phyloP scores from a whole-genome alignment of 2,888 invertebrate genomes.

The Oxycera nigricornis region DNA sequence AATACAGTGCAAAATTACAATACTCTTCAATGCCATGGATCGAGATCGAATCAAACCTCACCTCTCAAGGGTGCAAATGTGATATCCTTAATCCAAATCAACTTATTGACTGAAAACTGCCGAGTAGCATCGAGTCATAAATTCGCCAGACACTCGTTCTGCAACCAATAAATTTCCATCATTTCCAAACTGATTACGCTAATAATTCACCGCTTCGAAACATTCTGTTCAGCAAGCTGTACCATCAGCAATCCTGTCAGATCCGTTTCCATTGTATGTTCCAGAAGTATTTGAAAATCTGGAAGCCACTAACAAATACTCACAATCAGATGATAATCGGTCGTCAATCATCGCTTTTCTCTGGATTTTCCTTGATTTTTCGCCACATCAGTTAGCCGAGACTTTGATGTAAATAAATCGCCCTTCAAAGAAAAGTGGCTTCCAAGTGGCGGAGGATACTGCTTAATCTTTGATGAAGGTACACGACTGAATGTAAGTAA shows the following conservation, averaged over 20 bases:
- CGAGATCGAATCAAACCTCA: too few relatives aligned
- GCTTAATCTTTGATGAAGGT: not conserved
- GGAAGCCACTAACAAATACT: conserved; percentile 7
- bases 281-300: not conserved
- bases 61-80: too few relatives aligned
- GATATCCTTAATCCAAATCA: too few relatives aligned
- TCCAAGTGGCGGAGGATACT: not conserved
- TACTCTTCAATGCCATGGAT: too few relatives aligned
- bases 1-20: too few relatives aligned
- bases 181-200: not conserved
- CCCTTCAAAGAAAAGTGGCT: not conserved
- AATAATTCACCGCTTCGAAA: not conserved
- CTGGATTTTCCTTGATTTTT: conserved; percentile 13
- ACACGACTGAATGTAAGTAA: too few relatives aligned
- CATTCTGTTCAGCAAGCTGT: not conserved
- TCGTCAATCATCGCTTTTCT: conserved; percentile 17
- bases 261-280: not conserved
- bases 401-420: conserved; percentile 32
- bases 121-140: not conserved
- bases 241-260: not conserved
- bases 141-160: not conserved
- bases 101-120: not conserved
- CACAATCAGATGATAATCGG: conserved; percentile 19
- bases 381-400: conserved; percentile 12
- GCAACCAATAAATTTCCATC: not conserved